Base-by-base conservation (phyloP, 2,888 invertebrate genomes). In the Leucophenga maculata region DNA sequence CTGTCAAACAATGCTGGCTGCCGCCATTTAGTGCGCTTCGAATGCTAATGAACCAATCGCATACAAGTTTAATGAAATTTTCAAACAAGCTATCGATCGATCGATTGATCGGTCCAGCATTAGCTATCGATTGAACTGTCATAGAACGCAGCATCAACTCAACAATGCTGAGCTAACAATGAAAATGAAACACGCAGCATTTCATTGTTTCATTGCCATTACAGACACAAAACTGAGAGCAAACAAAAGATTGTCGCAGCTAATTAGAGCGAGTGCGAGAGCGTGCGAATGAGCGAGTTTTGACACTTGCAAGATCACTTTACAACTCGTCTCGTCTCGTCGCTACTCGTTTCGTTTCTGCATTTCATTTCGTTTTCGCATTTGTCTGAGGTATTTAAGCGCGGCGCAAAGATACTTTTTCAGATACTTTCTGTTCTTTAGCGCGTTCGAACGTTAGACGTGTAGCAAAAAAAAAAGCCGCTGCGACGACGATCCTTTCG, bases 361-460 rank as follows among this genome's bases (percentile, higher is more conserved):
- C 3, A 20, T 54, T 54, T 54, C 20, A 54, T 54, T 54, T 54
- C 11, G 11, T 54, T 18, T 54, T 54, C 8, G 39, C 11, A 39
- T 39, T 2, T 26, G 26, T 26, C 3, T 66, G 55, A 69, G 64
- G 73, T 82, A 82, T 83, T 83, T 83, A 82, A 83, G 80, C 82
- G 76, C 26, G 75, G 69, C 72, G 79, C 72, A 72, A 74, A 71
- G 72, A 74, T 72, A 72, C 74, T 26, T 26, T 4, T 26, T 79
- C 82, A 84, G 84, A 85, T 82, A 83, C 83, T 78, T 79, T 84
- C 76, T 79, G 75, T 76, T 72, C 77, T 78, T 83, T 77, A 77
- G 71, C 82, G 84, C 83, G 82, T 77, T 76, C 76, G 77, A 79
- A 84, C 81, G 75, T 80, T 73, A 66, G 65, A 60, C 50, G 55